phyloP scores from a whole-genome alignment of 1,140 invertebrate species.

The Pentalonia nigronervosa region DNA sequence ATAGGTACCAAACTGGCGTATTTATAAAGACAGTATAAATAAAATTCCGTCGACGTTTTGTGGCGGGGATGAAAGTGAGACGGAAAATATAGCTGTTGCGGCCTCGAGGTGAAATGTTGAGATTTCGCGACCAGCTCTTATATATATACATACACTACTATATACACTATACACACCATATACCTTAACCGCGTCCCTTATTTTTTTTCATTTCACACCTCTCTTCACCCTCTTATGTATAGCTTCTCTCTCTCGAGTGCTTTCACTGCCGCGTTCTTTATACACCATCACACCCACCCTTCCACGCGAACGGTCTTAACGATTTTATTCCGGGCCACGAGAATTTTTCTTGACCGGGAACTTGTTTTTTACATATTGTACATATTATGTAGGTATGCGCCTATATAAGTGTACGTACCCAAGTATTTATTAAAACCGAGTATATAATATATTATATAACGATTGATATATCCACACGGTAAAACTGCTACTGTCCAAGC shows the following conservation, averaged over 20 bases:
- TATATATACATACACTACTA: background rate
- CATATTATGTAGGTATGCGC: background rate
- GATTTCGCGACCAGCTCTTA: background rate
- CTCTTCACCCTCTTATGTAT: background rate
- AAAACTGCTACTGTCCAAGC: background rate
- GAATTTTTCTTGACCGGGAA: background rate
- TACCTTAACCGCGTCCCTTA: background rate
- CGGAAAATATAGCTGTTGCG: background rate
- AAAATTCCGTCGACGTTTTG: conserved; percentile 2
- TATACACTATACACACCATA: background rate
- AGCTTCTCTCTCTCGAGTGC: background rate
- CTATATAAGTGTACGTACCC: background rate
- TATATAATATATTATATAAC: background rate
- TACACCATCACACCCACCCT: background rate
- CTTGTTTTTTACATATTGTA: background rate
- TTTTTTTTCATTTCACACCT: background rate
- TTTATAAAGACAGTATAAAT: background rate
- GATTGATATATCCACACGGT: background rate
- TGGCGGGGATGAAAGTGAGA: background rate
- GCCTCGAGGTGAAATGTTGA: conserved; percentile 8
- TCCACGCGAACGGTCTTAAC: background rate
- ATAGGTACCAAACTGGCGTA: background rate
- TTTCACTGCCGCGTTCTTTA: background rate
- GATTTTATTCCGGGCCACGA: background rate
- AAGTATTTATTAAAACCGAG: background rate